A percentile compares a stretch with the other conserved stretches of the same genome.
These are phyloP conservation scores for Anastrepha obliqua DNA, from an alignment of 1,140 invertebrate genomes.

Conservation along the genomic window DNA sequence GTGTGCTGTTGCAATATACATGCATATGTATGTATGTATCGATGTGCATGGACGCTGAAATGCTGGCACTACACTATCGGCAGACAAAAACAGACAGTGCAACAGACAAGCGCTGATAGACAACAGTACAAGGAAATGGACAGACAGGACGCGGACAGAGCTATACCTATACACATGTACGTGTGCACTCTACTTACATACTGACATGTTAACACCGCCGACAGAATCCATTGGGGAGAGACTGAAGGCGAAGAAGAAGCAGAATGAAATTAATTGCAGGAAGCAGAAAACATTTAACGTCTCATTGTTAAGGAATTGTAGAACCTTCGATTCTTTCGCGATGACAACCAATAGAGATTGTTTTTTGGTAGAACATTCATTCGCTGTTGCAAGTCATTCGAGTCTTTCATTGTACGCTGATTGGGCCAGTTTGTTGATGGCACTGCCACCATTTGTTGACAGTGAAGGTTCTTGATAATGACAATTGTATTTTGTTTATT, in stretches of 20 bases:
- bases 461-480: conserved; percentile 34
- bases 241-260: not conserved
- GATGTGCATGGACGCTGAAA: too few species aligned
- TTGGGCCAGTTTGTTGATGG: conserved; percentile 45
- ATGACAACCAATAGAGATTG: conserved; percentile 22
- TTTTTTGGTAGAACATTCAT: not conserved
- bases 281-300: conserved; percentile 49
- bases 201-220: not conserved
- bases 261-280: conserved; percentile 50
- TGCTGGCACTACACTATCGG: not conserved
- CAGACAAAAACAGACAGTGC: conserved; percentile 11
- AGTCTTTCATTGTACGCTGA: not conserved
- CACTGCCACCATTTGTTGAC: conserved; percentile 45
- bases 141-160: not conserved
- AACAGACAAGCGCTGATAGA: conserved; percentile 45
- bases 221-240: not conserved
- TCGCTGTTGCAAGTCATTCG: not conserved
- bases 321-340: conserved; percentile 16
- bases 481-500: conserved; percentile 42
- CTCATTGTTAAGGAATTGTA: conserved; percentile 48
- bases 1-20: not conserved
- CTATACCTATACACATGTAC: too few species aligned
- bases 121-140: conserved; percentile 22
- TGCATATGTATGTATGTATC: not conserved
- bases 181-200: not conserved